These are phyloP conservation scores for Ips nitidus DNA, from an alignment of 1,140 invertebrate species.

Conservation along the genomic window DNA sequence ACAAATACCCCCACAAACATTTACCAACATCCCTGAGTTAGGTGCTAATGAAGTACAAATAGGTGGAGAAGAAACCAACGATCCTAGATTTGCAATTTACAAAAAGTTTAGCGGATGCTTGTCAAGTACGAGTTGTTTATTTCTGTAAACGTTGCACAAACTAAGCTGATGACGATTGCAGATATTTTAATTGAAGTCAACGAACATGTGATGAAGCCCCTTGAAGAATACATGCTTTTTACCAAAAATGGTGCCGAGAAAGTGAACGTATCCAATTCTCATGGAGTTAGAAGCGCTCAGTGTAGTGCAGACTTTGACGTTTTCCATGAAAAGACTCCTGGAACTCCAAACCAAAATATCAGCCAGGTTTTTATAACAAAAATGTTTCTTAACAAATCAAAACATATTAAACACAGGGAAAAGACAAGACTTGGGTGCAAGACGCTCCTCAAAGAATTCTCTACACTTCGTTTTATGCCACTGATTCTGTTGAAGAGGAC, in stretches of 20 bases:
- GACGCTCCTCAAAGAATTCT: constrained; percentile 73
- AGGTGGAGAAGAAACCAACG: constrained; percentile 81
- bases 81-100: constrained; percentile 75
- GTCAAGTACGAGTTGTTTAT: constrained; percentile 69
- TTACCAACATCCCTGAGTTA: constrained; percentile 63
- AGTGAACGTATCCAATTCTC: constrained; percentile 77
- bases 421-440: constrained; percentile 76
- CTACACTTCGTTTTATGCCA: constrained; percentile 72
- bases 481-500: constrained; percentile 73
- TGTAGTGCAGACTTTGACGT: constrained; percentile 74
- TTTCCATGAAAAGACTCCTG: constrained; percentile 61
- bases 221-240: constrained; percentile 87
- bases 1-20: constrained; percentile 65
- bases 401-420: constrained; percentile 57
- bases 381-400: constrained; percentile 12
- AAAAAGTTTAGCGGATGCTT: constrained; percentile 86
- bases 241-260: constrained; percentile 77
- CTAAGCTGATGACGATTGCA: constrained; percentile 51
- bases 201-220: constrained; percentile 75
- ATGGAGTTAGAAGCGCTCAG: constrained; percentile 79
- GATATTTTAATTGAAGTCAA: constrained; percentile 82
- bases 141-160: constrained; percentile 16
- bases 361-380: constrained; percentile 58
- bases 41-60: constrained; percentile 80
- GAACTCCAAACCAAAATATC: constrained; percentile 64